A percentile compares a stretch with the other conserved stretches of the same genome.
These are phyloP conservation scores for Euleptes europaea DNA, from an alignment of 2,113 vertebrate genomes.

Conservation along the genomic window DNA sequence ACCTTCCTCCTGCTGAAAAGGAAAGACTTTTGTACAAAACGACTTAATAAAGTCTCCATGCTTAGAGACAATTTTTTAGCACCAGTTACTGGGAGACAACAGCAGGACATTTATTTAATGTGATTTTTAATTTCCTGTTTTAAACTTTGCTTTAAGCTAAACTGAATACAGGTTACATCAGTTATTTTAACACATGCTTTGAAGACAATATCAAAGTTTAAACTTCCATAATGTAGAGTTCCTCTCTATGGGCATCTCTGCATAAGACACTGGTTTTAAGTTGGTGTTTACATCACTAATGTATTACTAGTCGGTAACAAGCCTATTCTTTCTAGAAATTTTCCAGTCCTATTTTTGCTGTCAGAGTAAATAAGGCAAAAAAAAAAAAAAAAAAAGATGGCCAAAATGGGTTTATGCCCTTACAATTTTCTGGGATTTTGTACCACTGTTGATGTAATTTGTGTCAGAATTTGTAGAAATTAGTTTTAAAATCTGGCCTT, in stretches of 20 bases:
- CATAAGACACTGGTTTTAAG: neutral
- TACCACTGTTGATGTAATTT: neutral
- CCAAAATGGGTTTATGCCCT: neutral
- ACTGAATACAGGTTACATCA: no score
- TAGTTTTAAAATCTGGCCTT: neutral
- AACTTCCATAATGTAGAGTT: neutral
- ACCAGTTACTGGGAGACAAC: no score
- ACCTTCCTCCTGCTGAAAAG: no score
- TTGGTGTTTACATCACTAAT: no score
- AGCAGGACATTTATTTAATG: no score
- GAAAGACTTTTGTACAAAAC: no score
- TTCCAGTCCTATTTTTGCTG: neutral
- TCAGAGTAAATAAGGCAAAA: neutral
- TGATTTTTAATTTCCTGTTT: no score
- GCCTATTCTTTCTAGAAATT: neutral
- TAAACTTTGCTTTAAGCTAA: no score
- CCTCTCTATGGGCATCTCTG: no score
- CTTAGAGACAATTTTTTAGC: no score
- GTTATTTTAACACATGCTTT: no score
- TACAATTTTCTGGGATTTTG: neutral
- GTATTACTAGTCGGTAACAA: neutral
- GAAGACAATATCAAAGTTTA: neutral
- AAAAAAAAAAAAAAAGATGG: neutral
- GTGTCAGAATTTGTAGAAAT: neutral
- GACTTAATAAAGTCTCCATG: no score